A percentile compares a stretch with the other conserved stretches of the same genome.
These are phyloP conservation scores for Schizothorax lantsangensis DNA, from an alignment of 2,797 vertebrate species.

Conservation along the genomic window DNA sequence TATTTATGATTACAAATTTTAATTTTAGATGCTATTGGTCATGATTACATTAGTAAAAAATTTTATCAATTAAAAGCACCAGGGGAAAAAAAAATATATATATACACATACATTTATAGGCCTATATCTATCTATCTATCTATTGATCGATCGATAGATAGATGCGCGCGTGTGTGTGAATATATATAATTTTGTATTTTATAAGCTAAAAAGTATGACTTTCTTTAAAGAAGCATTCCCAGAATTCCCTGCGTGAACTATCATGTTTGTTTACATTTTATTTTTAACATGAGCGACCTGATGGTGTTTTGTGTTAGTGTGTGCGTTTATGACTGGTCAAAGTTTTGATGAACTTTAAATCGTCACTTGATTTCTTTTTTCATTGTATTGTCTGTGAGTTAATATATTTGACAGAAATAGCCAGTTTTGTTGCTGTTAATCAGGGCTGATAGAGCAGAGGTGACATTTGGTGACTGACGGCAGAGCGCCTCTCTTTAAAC, in stretches of 20 bases:
- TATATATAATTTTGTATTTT: not conserved
- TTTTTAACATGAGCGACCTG: not conserved
- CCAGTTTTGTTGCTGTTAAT: not conserved
- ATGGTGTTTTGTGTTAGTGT: not conserved
- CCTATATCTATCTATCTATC: too few species aligned
- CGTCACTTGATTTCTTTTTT: too few species aligned
- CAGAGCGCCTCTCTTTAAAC: conserved; percentile 14
- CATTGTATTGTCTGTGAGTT: not conserved
- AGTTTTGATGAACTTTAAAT: not conserved
- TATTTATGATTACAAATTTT: not conserved
- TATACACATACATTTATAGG: too few species aligned
- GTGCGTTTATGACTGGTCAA: not conserved
- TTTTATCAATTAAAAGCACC: too few species aligned
- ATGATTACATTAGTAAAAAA: not conserved
- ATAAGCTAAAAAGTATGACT: not conserved
- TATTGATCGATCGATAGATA: too few species aligned
- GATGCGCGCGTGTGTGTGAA: not conserved
- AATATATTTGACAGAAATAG: not conserved
- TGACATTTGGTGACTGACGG: conserved; percentile 2
- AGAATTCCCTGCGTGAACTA: not conserved
- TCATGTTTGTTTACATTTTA: not conserved
- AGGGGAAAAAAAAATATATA: too few species aligned
- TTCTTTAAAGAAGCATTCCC: not conserved
- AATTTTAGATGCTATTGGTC: not conserved
- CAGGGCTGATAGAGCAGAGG: not conserved